These are phyloP conservation scores for Strigamia maritima DNA, from an alignment of 2,888 invertebrate species.

Conservation along the genomic window DNA sequence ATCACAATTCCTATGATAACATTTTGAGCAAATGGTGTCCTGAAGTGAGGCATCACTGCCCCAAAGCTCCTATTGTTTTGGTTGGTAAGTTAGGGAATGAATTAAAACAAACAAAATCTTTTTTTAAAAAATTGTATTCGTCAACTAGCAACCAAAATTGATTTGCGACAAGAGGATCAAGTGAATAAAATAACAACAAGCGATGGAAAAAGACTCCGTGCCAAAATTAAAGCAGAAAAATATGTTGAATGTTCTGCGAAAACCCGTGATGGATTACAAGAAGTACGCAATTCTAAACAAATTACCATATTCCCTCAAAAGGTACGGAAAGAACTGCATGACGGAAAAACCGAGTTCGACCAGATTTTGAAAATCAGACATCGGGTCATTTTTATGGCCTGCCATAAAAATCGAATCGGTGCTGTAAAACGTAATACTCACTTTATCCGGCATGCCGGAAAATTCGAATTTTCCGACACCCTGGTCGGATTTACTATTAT, in stretches of 20 bases:
- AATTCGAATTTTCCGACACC: too few relatives aligned
- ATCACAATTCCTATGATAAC: constrained; percentile 75
- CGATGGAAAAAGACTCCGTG: constrained; percentile 71
- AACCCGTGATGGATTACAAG: constrained; percentile 67
- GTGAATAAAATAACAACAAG: constrained; percentile 42
- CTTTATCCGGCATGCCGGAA: too few relatives aligned
- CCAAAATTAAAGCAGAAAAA: constrained; percentile 66
- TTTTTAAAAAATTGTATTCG: not conserved
- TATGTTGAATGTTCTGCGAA: constrained; percentile 82
- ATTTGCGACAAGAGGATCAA: constrained; percentile 61
- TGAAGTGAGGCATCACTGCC: constrained; percentile 73
- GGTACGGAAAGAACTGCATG: too few relatives aligned
- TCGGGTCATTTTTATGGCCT: too few relatives aligned
- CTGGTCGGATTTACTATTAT: too few relatives aligned
- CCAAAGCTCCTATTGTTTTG: constrained; percentile 74
- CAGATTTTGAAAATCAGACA: too few relatives aligned
- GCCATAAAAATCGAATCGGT: too few relatives aligned
- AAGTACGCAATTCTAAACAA: constrained; percentile 55
- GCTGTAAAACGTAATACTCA: too few relatives aligned
- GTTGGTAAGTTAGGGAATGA: constrained; percentile 63
- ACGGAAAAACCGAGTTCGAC: too few relatives aligned
- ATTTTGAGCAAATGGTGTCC: constrained; percentile 81
- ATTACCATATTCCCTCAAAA: too few relatives aligned
- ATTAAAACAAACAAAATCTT: too few relatives aligned
- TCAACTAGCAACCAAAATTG: constrained; percentile 71